phyloP scores from a whole-genome alignment of 2,797 vertebrate species.

The Telmatherina bonti region DNA sequence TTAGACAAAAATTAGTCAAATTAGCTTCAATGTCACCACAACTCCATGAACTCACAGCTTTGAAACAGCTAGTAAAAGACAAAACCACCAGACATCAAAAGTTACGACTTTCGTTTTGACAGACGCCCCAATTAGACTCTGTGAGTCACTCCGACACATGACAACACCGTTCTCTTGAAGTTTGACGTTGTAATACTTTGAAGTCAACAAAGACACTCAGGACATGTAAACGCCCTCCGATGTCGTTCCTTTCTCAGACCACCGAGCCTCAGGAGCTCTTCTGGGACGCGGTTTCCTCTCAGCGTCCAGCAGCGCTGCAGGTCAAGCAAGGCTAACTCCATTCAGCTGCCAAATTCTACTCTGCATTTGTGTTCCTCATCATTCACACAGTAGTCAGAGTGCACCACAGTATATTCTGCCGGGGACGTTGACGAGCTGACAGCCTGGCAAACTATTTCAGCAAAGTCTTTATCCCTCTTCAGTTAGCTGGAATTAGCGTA shows the following conservation, averaged over 20 bases:
- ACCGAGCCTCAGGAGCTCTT: slow-evolving; percentile 14
- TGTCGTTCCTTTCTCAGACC: slow-evolving; percentile 11
- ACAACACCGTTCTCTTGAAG: slow-evolving; percentile 28
- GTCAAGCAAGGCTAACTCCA: slow-evolving; percentile 32
- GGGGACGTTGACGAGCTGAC: slow-evolving; percentile 53
- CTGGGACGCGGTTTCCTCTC: slow-evolving; percentile 9
- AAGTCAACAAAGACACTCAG: slow-evolving; percentile 20
- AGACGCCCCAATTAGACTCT: slow-evolving; percentile 50
- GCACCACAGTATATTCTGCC: slow-evolving; percentile 45
- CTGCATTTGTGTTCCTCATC: slow-evolving; percentile 64
- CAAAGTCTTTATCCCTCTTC: slow-evolving; percentile 49
- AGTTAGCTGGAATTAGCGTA: slow-evolving; percentile 37
- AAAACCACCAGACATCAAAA: slow-evolving; percentile 42
- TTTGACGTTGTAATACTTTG: slow-evolving; percentile 26
- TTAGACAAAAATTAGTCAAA: slow-evolving; percentile 6
- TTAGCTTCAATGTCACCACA: slow-evolving; percentile 6
- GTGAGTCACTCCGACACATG: slow-evolving; percentile 45
- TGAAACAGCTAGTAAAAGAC: slow-evolving; percentile 43
- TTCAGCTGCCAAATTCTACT: slow-evolving; percentile 61
- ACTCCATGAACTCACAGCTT: slow-evolving; percentile 14
- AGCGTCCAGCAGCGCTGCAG: slow-evolving; percentile 12
- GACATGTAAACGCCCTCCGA: slow-evolving; percentile 5
- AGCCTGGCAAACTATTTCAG: slow-evolving; percentile 50
- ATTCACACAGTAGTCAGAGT: slow-evolving; percentile 56
- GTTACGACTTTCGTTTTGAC: slow-evolving; percentile 44